A percentile compares a stretch with the other conserved stretches of the same genome.
Conservation (phyloP, 2,113 vertebrate species). For the Sinocyclocheilus grahami region DNA sequence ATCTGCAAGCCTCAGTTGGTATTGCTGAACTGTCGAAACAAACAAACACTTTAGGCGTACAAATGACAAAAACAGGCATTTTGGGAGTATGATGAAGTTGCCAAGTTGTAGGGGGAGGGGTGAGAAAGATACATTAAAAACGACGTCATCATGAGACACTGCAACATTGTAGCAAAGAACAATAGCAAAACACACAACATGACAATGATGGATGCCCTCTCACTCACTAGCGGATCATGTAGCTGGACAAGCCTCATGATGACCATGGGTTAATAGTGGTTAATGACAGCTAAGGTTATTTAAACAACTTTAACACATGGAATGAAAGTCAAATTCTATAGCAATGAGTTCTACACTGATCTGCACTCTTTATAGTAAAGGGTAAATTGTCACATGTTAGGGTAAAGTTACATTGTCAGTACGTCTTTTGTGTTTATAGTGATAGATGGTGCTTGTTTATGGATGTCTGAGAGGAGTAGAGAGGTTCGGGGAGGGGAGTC, state of each 20-base stretch:
- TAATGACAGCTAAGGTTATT: no score
- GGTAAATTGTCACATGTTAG: not conserved
- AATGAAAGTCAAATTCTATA: not conserved
- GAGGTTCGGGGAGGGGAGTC: not conserved
- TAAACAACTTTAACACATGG: not conserved
- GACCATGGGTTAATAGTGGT: no score
- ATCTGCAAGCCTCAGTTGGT: not conserved
- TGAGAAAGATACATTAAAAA: not conserved
- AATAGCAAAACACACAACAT: not conserved
- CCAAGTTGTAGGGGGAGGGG: not conserved
- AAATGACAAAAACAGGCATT: not conserved
- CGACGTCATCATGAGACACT: constrained; percentile 2
- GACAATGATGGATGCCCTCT: no score
- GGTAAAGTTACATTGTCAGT: not conserved
- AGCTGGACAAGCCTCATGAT: no score
- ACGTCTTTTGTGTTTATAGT: not conserved
- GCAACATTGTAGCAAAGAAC: constrained; percentile 15
- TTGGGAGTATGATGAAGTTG: not conserved
- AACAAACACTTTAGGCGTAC: not conserved
- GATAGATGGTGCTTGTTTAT: not conserved
- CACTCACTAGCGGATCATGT: no score
- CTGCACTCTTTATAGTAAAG: no score
- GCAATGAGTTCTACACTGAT: not conserved
- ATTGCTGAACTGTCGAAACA: not conserved
- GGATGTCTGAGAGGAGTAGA: constrained; percentile 14